Percentiles rank a stretch among this genome's conserved stretches.
phyloP scores from a whole-genome alignment of 2,113 vertebrate genomes.

The Pseudorhombus dupliciocellatus region DNA sequence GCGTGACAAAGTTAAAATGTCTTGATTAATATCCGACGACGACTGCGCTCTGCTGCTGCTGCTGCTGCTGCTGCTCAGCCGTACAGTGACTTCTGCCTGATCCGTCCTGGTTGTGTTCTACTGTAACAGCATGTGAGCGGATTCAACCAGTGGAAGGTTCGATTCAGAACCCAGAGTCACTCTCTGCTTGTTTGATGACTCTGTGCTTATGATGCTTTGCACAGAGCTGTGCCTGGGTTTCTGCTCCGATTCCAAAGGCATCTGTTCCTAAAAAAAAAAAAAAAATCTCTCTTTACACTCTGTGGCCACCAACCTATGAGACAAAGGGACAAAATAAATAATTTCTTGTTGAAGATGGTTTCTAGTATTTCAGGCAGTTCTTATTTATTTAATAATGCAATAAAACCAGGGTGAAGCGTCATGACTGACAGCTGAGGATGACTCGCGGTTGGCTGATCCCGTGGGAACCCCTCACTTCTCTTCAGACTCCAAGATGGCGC shows the following conservation, averaged over 20 bases:
- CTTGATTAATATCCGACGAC: constrained; percentile 69
- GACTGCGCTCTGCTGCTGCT: constrained; percentile 26
- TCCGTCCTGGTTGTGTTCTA: background rate
- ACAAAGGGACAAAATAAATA: too few relatives aligned
- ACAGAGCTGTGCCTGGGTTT: background rate
- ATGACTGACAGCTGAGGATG: background rate
- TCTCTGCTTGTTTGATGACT: constrained; percentile 21
- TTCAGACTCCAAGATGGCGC: too few relatives aligned
- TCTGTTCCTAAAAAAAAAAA: background rate
- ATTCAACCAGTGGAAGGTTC: constrained; percentile 21
- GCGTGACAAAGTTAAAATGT: constrained; percentile 74
- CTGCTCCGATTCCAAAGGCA: background rate
- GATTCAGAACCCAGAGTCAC: constrained; percentile 11
- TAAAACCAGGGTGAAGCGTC: background rate
- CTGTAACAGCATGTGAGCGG: constrained; percentile 5
- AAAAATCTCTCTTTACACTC: constrained; percentile 1
- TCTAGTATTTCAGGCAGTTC: too few relatives aligned
- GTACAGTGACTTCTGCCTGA: constrained; percentile 41
- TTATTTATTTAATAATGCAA: background rate
- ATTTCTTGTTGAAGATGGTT: background rate
- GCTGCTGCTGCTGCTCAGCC: constrained; percentile 52
- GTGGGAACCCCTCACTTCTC: too few relatives aligned
- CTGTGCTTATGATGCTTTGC: constrained; percentile 1
- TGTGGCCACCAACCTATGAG: background rate
- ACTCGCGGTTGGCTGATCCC: background rate